These are phyloP conservation scores for Drosophila nr. perissopoda DNA, from an alignment of 2,888 invertebrate genomes.

Conservation along the genomic window DNA sequence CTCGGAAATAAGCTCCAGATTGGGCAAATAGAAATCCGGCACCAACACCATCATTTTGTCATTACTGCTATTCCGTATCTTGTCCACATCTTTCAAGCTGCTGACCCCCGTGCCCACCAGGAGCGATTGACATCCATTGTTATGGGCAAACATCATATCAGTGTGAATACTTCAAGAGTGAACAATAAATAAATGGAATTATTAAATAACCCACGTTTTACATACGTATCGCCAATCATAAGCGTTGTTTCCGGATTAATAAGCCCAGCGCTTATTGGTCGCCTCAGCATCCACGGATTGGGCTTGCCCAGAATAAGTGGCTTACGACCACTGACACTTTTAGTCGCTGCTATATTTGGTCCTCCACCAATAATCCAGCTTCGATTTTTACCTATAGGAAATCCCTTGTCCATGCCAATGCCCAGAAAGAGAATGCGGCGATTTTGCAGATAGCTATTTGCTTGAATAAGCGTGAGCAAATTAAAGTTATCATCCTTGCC, in stretches of 20 bases:
- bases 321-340: constrained; percentile 34
- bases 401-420: constrained; percentile 53
- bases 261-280: background rate
- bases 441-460: constrained; percentile 49
- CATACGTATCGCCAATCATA: constrained; percentile 69
- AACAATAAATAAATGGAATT: background rate
- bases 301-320: constrained; percentile 68
- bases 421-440: constrained; percentile 49
- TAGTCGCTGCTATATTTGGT: constrained; percentile 57
- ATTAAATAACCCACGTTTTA: background rate
- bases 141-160: constrained; percentile 58
- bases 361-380: constrained; percentile 52
- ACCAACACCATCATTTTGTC: constrained; percentile 31
- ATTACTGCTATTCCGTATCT: constrained; percentile 32
- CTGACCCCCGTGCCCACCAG: constrained; percentile 60
- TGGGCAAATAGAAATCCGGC: constrained; percentile 61
- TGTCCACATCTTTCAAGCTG: constrained; percentile 39
- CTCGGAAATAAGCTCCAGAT: constrained; percentile 36
- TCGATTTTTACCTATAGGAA: constrained; percentile 38
- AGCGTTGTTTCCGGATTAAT: constrained; percentile 61
- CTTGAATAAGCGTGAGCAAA: constrained; percentile 42
- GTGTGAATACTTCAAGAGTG: constrained; percentile 42
- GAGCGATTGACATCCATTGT: constrained; percentile 63
- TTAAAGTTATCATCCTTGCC: constrained; percentile 57
- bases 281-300: constrained; percentile 57